Conservation (phyloP, 2,113 vertebrate genomes). For the Podocnemis expansa region DNA sequence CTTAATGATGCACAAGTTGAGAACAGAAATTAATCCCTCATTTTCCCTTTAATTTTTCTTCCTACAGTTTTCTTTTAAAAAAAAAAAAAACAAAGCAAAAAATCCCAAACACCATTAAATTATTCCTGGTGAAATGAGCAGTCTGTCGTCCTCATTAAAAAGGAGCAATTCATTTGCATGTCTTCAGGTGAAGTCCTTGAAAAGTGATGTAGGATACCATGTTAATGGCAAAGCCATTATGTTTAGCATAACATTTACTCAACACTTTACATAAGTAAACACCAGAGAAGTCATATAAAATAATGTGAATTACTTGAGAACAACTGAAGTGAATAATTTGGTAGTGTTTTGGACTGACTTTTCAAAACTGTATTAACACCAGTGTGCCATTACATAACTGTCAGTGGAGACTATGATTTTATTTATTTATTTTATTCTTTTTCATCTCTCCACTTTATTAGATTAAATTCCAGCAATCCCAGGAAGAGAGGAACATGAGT, state of each 20-base stretch:
- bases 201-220: slow-evolving; percentile 9
- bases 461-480: slow-evolving; percentile 1
- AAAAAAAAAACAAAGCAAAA: neutral
- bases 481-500: slow-evolving; percentile 40
- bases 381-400: slow-evolving; percentile 19
- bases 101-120: neutral
- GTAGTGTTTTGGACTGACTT: neutral
- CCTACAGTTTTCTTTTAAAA: neutral
- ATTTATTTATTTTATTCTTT: slow-evolving; percentile 19
- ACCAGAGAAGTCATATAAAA: slow-evolving; percentile 9
- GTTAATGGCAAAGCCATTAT: slow-evolving; percentile 5
- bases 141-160: slow-evolving; percentile 55
- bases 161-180: slow-evolving; percentile 44
- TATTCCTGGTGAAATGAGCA: slow-evolving; percentile 22
- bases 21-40: neutral
- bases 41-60: neutral
- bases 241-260: slow-evolving; percentile 40
- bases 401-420: slow-evolving; percentile 16
- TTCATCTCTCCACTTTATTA: slow-evolving; percentile 36
- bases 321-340: slow-evolving; percentile 12
- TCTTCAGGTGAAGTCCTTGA: slow-evolving; percentile 52
- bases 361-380: neutral
- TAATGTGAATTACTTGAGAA: neutral
- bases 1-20: fast-evolving
- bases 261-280: neutral